These are phyloP conservation scores for Xiphophorus birchmanni DNA, from an alignment of 2,797 vertebrate genomes.

Conservation along the genomic window DNA sequence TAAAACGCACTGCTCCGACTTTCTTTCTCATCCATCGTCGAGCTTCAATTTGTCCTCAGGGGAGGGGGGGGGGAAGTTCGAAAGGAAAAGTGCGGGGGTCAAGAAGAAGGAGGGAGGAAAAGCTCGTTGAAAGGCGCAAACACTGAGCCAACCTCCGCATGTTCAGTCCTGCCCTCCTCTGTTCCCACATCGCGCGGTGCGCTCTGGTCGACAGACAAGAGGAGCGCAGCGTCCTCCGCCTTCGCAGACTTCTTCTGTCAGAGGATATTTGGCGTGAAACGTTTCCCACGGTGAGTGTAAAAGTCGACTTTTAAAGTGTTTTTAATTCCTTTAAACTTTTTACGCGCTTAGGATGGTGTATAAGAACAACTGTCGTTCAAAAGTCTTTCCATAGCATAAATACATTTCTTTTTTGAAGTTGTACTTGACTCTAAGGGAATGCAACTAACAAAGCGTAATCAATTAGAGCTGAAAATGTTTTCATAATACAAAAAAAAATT, in stretches of 20 bases:
- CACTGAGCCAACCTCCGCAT: conserved; percentile 62
- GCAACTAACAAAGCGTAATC: background rate
- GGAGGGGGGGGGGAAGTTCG: background rate
- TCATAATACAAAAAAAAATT: background rate
- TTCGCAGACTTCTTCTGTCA: background rate
- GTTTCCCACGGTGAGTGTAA: conserved; percentile 45
- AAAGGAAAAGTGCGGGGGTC: conserved; percentile 1
- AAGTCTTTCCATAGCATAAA: background rate
- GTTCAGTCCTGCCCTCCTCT: conserved; percentile 63
- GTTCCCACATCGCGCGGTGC: conserved; percentile 41
- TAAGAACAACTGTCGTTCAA: background rate
- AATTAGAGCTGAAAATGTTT: background rate
- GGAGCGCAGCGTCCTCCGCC: conserved; percentile 23
- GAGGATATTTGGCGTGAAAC: conserved; percentile 30
- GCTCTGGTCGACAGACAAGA: conserved; percentile 21
- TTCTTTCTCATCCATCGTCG: conserved; percentile 30
- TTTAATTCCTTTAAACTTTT: background rate
- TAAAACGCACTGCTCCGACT: conserved; percentile 19
- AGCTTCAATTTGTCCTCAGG: conserved; percentile 4
- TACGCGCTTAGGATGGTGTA: too few species aligned
- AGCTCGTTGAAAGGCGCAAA: conserved; percentile 38
- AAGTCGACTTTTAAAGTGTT: background rate
- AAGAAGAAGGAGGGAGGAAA: conserved; percentile 29
- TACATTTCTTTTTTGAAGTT: background rate
- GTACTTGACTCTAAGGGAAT: too few species aligned